Percentiles rank a stretch among this genome's conserved stretches.
phyloP scores from a whole-genome alignment of 1,140 invertebrate species.

The Melipona quadrifasciata region DNA sequence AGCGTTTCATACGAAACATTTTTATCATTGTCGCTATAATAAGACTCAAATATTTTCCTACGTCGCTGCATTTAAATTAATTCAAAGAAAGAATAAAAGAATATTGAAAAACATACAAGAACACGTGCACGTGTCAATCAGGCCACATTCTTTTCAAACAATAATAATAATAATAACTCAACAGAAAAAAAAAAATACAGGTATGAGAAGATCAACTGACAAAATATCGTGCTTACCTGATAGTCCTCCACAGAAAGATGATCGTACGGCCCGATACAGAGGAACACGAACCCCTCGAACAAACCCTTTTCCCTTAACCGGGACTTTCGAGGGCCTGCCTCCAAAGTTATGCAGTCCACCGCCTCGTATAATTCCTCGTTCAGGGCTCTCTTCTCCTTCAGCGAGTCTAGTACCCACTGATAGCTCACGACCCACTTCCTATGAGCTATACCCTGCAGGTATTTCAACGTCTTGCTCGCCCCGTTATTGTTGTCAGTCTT shows the following conservation, averaged over 20 bases:
- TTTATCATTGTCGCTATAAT: too few relatives aligned
- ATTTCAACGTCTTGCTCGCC: conserved; percentile 66
- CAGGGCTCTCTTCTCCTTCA: conserved; percentile 82
- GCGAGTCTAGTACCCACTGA: conserved; percentile 85
- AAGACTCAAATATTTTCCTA: too few relatives aligned
- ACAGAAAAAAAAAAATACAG: not conserved
- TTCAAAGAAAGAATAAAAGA: too few relatives aligned
- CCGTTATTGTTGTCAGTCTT: conserved; percentile 17
- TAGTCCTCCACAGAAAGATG: conserved; percentile 51
- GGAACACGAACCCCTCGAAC: conserved; percentile 63
- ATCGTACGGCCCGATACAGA: conserved; percentile 57
- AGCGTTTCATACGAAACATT: not conserved
- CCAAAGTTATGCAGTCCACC: conserved; percentile 29
- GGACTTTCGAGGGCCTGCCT: conserved; percentile 57
- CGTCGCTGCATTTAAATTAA: too few relatives aligned
- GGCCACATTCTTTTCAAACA: not conserved
- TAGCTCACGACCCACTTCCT: conserved; percentile 62
- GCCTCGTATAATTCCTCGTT: conserved; percentile 82
- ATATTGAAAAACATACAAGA: too few relatives aligned
- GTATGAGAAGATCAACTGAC: not conserved
- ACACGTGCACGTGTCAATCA: too few relatives aligned
- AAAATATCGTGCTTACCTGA: conserved; percentile 43
- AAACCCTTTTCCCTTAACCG: conserved; percentile 42
- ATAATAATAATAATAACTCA: not conserved
- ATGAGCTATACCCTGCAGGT: conserved; percentile 66